phyloP scores from a whole-genome alignment of 2,888 invertebrate species.

The Noctua fimbriata region DNA sequence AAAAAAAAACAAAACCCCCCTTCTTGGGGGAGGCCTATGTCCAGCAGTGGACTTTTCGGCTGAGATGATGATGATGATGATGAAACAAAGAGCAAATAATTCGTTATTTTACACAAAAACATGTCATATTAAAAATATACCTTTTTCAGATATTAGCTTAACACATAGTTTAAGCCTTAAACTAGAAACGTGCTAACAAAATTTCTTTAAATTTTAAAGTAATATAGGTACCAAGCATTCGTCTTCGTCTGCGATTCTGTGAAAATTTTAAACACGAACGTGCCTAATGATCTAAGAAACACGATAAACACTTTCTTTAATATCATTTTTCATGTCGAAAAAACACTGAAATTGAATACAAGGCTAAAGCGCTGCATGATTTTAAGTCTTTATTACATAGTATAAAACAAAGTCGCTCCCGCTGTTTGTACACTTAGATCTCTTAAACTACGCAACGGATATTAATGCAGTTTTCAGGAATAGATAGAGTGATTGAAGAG shows the following conservation, averaged over 20 bases:
- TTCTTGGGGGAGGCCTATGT: too few species aligned
- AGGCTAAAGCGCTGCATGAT: neutral
- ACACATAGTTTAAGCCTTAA: neutral
- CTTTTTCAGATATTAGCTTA: neutral
- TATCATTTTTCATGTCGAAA: slow-evolving; percentile 19
- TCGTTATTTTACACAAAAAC: neutral
- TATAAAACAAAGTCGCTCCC: too few species aligned
- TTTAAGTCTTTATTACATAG: neutral
- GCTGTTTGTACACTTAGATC: too few species aligned
- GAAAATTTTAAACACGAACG: slow-evolving; percentile 20
- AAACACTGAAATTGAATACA: neutral
- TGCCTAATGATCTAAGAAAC: slow-evolving; percentile 30
- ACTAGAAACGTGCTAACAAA: neutral
- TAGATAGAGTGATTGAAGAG: too few species aligned
- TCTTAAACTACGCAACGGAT: too few species aligned
- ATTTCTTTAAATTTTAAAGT: neutral
- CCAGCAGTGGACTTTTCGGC: too few species aligned
- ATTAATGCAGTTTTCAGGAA: too few species aligned
- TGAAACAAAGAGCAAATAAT: too few species aligned
- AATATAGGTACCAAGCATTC: neutral
- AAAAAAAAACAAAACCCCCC: too few species aligned
- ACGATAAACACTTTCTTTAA: slow-evolving; percentile 25
- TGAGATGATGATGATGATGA: too few species aligned
- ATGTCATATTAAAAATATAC: neutral
- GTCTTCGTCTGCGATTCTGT: slow-evolving; percentile 7